A percentile compares a stretch with the other conserved stretches of the same genome.
Conservation (phyloP, 2,888 invertebrate genomes). For the Biston betularia region DNA sequence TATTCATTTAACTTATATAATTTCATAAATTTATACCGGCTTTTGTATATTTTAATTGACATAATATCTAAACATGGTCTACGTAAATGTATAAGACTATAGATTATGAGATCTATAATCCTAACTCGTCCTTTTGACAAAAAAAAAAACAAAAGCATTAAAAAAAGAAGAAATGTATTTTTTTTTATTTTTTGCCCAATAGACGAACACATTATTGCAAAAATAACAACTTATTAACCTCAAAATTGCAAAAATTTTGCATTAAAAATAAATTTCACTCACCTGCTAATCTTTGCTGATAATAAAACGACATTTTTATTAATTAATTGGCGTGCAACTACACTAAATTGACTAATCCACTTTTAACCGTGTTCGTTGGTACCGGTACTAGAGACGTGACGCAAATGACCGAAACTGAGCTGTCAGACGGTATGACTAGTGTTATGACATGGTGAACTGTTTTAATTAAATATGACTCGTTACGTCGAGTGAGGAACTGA, state of each 20-base stretch:
- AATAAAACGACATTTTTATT: constrained; percentile 67
- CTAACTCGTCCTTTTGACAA: background rate
- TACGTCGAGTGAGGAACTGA: too few species aligned
- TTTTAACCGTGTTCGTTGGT: constrained; percentile 29
- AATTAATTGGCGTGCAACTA: constrained; percentile 37
- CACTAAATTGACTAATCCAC: constrained; percentile 30
- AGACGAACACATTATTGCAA: background rate
- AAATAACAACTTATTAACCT: constrained; percentile 9
- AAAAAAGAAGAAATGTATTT: background rate
- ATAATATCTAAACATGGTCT: too few species aligned
- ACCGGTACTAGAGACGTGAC: constrained; percentile 47
- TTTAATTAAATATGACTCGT: too few species aligned
- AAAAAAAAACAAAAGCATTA: background rate
- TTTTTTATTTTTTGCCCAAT: background rate
- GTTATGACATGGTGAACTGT: background rate
- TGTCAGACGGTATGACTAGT: background rate
- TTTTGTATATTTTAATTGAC: background rate
- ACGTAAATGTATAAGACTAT: too few species aligned
- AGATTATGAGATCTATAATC: background rate
- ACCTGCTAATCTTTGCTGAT: constrained; percentile 69
- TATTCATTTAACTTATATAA: too few species aligned
- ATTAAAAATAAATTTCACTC: constrained; percentile 49
- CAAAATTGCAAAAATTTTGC: background rate
- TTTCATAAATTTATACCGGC: too few species aligned
- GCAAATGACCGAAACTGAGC: constrained; percentile 2